phyloP scores from a whole-genome alignment of 1,140 invertebrate genomes.

The Anastatus disparis region DNA sequence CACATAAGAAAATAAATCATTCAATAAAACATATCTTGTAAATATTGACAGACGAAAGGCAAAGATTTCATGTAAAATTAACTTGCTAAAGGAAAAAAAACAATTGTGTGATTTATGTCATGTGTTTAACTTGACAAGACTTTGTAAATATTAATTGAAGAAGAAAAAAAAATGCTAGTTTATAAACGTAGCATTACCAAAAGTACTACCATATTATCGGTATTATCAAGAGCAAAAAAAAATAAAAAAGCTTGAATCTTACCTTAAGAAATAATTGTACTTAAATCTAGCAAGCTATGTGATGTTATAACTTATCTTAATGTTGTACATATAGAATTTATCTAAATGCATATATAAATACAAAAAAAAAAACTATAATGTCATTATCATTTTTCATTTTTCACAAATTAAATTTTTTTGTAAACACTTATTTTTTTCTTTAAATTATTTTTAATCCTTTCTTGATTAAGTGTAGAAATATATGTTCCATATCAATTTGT shows the following conservation, averaged over 20 bases:
- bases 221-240: slow-evolving; percentile 37
- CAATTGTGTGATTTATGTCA: slow-evolving; percentile 22
- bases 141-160: slow-evolving; percentile 51
- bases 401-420: slow-evolving; percentile 17
- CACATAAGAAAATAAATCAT: neutral
- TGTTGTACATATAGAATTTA: slow-evolving; percentile 63
- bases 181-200: slow-evolving; percentile 46
- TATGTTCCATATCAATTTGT: neutral
- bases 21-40: slow-evolving; percentile 39
- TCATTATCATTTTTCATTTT: slow-evolving; percentile 29
- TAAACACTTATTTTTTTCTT: neutral
- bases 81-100: slow-evolving; percentile 1
- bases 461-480: neutral
- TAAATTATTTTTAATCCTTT: slow-evolving; percentile 2
- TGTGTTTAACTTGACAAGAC: slow-evolving; percentile 44
- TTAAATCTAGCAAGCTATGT: slow-evolving; percentile 63
- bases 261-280: slow-evolving; percentile 55
- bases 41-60: slow-evolving; percentile 31
- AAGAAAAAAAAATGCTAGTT: slow-evolving; percentile 43
- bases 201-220: slow-evolving; percentile 45
- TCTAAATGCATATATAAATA: slow-evolving; percentile 56
- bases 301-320: slow-evolving; percentile 66
- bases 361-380: slow-evolving; percentile 41
- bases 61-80: slow-evolving; percentile 16
- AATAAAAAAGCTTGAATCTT: slow-evolving; percentile 46